Evolutionary conservation across 1,140 invertebrate genomes (phyloP), one percentile per base, ranked within the genome.

Genomic region (Papilio dardanus): DNA sequence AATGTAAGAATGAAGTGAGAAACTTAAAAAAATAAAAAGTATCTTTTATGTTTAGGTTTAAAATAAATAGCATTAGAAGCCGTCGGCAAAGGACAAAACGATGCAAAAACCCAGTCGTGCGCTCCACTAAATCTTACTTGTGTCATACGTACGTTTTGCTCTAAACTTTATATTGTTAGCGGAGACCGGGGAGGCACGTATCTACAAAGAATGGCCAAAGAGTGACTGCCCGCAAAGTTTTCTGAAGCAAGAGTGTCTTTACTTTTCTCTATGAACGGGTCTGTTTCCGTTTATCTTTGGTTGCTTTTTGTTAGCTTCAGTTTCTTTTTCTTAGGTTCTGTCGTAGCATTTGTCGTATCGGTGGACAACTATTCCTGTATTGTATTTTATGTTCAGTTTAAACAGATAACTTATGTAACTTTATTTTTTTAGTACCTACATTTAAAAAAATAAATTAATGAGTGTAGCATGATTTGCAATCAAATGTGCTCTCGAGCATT

Each of bases 211-310:
- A 85, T 82, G 82, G 79, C 77, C 81, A 81, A 85, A 83, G 83
- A 89, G 78, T 85, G 84, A 81, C 88, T 86, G 81, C 71, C 79
- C 86, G 74, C 84, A 83, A 92, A 92, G 85, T 92, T 92, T 91
- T 87, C 83, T 87, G 85, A 88, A 84, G 84, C 82, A 84, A 83
- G 81, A 86, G 76, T 86, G 87, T 87, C 83, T 83, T 80, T 87
- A 90, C 82, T 88, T 90, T 90, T 88, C 89, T 91, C 86, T 88
- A 87, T 87, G 88, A 88, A 85, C 87, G 87, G 84, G 86, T 88
- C 86, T 87, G 85, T 87, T 91, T 91, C 90, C 86, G 88, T 88
- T 92, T 92, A 91, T 89, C 86, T 91, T 88, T 85, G 81, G 84
- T 86, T 83, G 78, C 83, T 88, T 90, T 89, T 84, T 88, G 86